A percentile compares a stretch with the other conserved stretches of the same genome.
Conservation (phyloP, 2,113 vertebrate genomes). For the Pterocles burchelli region DNA sequence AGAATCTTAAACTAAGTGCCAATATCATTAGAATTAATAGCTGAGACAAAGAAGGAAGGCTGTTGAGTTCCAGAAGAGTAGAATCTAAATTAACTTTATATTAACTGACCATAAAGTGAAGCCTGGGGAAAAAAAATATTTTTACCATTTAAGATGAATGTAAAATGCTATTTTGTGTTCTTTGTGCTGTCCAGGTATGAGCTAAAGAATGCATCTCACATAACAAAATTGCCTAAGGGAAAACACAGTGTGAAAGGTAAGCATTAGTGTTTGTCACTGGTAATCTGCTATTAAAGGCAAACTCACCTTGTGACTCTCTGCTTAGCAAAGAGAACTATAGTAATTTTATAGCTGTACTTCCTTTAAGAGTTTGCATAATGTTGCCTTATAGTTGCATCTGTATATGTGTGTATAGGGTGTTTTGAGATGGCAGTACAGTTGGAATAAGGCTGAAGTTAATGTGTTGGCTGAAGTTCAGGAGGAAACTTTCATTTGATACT, state of each 20-base stretch:
- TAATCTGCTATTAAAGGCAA: not conserved
- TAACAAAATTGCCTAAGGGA: conserved; percentile 94
- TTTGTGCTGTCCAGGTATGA: conserved; percentile 84
- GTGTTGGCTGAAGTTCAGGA: not conserved
- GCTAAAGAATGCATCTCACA: conserved; percentile 93
- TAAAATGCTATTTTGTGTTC: not conserved
- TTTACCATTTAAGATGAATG: not conserved
- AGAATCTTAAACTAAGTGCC: not conserved
- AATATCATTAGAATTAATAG: not conserved
- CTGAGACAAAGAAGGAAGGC: not conserved
- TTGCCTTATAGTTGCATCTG: not conserved
- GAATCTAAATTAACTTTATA: not conserved
- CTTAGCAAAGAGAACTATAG: not conserved
- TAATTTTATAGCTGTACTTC: not conserved
- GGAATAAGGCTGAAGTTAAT: not conserved
- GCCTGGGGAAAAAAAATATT: not conserved
- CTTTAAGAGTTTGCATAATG: not conserved
- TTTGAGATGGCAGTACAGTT: not conserved
- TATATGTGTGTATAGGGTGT: not conserved
- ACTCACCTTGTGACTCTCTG: not conserved
- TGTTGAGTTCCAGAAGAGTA: not conserved
- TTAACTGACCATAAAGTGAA: not conserved
- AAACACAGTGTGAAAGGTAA: conserved; percentile 99
- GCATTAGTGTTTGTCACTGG: not conserved
- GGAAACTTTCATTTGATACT: not conserved